phyloP scores from a whole-genome alignment of 1,140 invertebrate species.

The Himalopsyche phryganea region DNA sequence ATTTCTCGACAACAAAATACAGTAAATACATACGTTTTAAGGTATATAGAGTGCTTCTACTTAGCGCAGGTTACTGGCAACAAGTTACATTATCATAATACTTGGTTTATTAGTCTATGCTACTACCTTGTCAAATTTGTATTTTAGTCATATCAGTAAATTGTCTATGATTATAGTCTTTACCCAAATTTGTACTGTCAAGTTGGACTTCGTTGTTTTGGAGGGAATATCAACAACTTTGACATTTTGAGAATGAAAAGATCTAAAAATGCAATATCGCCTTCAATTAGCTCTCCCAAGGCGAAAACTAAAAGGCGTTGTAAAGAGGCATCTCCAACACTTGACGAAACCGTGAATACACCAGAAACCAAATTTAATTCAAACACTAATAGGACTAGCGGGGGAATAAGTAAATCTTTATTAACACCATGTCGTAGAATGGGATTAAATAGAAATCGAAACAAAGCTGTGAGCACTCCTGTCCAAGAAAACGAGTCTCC shows the following conservation, averaged over 20 bases:
- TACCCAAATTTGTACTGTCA: no score
- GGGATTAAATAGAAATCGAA: conserved; percentile 11
- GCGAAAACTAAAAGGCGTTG: conserved; percentile 2
- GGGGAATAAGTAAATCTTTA: conserved; percentile 22
- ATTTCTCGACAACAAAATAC: no score
- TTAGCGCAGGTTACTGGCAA: no score
- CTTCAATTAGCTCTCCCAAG: conserved; percentile 1
- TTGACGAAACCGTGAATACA: conserved; percentile 5
- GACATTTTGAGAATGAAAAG: conserved; percentile 5
- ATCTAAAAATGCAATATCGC: conserved; percentile 1
- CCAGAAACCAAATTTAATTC: background rate
- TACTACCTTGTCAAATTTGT: no score
- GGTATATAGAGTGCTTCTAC: no score
- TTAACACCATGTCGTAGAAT: conserved; percentile 17
- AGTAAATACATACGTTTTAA: no score
- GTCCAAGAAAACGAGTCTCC: conserved; percentile 12
- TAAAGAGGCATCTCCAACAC: background rate
- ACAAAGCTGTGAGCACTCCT: background rate
- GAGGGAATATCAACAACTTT: no score
- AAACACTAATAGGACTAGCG: conserved; percentile 8
- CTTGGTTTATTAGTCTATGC: no score
- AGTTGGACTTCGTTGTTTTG: no score
- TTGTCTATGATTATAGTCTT: no score
- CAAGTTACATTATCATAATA: no score
- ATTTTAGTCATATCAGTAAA: no score